Evolutionary conservation across 2,797 vertebrate species (phyloP).

Genomic region (Chelon labrosus): DNA sequence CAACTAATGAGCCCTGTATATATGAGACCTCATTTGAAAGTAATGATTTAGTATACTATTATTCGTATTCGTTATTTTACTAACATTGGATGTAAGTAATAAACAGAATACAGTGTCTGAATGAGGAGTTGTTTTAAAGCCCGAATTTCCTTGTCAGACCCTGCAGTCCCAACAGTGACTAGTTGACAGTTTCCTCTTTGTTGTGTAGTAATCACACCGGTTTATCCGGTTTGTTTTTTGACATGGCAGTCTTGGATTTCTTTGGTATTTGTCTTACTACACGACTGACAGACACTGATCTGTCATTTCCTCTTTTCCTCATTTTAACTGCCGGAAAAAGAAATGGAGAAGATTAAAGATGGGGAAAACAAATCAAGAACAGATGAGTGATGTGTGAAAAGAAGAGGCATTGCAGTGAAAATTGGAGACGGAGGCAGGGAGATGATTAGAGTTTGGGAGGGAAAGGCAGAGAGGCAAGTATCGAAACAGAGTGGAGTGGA

Average conservation of each 20-base stretch:
- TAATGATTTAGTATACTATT: no score
- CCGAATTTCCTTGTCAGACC: no score
- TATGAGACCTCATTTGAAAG: background rate
- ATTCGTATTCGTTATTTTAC: no score
- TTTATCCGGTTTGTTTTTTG: background rate
- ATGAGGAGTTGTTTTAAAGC: no score
- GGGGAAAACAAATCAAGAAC: background rate
- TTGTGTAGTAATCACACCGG: no score
- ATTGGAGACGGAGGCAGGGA: slow-evolving; percentile 15
- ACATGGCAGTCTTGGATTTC: background rate
- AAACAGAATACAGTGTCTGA: no score
- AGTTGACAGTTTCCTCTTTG: no score
- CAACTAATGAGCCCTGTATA: background rate
- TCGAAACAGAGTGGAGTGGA: slow-evolving; percentile 23
- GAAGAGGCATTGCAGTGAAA: slow-evolving; percentile 8
- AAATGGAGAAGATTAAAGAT: slow-evolving; percentile 24
- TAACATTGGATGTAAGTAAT: no score
- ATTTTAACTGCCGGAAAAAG: background rate
- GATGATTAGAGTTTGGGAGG: slow-evolving; percentile 18
- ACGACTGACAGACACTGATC: background rate
- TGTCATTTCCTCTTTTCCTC: background rate
- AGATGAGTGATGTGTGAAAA: slow-evolving; percentile 9
- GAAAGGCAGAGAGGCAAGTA: slow-evolving; percentile 10
- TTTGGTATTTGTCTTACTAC: background rate
- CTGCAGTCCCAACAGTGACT: no score